Base-by-base conservation (phyloP, 2,797 vertebrate genomes). In the Karalla daura region DNA sequence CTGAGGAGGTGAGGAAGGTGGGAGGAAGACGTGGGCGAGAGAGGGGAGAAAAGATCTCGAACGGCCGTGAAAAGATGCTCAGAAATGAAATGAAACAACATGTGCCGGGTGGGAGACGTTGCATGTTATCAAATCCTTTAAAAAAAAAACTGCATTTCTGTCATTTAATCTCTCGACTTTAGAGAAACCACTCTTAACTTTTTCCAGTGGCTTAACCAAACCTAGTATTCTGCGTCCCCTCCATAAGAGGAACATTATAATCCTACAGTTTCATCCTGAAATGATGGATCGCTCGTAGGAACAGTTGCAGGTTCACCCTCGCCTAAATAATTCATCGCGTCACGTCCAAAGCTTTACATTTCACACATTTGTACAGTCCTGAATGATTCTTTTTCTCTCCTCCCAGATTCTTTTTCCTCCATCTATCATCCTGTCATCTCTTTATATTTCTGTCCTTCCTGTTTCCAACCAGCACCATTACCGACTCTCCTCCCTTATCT, bases 21-120 rank as follows among this genome's bases (percentile, higher is more conserved):
- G 66, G 67, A 58, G 70, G 65, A 54, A 44, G 61, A 56, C 0
- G 60, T 60, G 66, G 73, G 73, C n/a, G 65, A 74, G 49, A 36
- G 36, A 37, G 32, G 21, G 28, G 23, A 37, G 36, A 37, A 36
- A 25, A 33, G 23, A 37, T 43, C 32, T n/a, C 41, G 23, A 7
- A 17, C 24, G 44, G 51, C 5, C 30, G 18, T 33, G 53, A 15
- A 54, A 54, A 15, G 53, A 66, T 24, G 12, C 36, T 23, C n/a
- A 24, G 5, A 33, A 49, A 50, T 13, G 3, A 17, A 32, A 39
- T 2, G 0, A 33, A 43, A 51, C 2, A 6, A 46, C 39, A 20
- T 5, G 8, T 28, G 27, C 5, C 12, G 24, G 15, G 15, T 24
- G 15, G 14, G 12, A 44, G 9, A 4, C 4, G 43, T 23, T 45